Evolutionary conservation across 1,140 invertebrate species (phyloP).

Genomic region (Bombus superbus): DNA sequence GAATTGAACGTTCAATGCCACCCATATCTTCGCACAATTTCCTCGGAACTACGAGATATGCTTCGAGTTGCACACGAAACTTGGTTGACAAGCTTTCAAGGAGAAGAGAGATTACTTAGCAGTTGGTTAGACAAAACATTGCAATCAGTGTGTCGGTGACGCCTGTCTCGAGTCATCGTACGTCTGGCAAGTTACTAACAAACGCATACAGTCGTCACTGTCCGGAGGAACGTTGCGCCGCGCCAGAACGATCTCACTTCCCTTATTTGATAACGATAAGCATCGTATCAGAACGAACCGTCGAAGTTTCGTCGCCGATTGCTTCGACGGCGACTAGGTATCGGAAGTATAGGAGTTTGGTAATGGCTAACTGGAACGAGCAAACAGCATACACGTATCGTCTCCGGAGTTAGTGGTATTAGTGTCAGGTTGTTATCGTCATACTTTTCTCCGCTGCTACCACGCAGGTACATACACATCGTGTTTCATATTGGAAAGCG

Average conservation of each 20-base stretch:
- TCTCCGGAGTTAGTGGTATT: slow-evolving; percentile 36
- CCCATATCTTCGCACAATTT: neutral
- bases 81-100: slow-evolving; percentile 4
- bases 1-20: neutral
- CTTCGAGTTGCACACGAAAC: slow-evolving; percentile 9
- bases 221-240: slow-evolving; percentile 6
- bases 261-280: slow-evolving; percentile 63
- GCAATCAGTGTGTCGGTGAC: slow-evolving; percentile 51
- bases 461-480: slow-evolving; percentile 25
- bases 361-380: slow-evolving; percentile 65
- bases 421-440: slow-evolving; percentile 59
- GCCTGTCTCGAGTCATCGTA: slow-evolving; percentile 49
- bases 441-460: slow-evolving; percentile 53
- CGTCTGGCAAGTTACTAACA: slow-evolving; percentile 61
- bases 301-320: slow-evolving; percentile 62
- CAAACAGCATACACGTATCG: slow-evolving; percentile 52
- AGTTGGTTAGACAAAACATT: slow-evolving; percentile 53
- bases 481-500: slow-evolving; percentile 37
- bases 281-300: slow-evolving; percentile 57
- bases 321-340: slow-evolving; percentile 50
- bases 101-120: slow-evolving; percentile 17
- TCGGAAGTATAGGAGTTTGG: slow-evolving; percentile 64
- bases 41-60: neutral
- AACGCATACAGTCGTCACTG: slow-evolving; percentile 27
- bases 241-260: slow-evolving; percentile 39